Percentiles rank a stretch among this genome's conserved stretches.
Conservation (phyloP, 30 jellyfish, hydroid and myxozoan species). For the Turritopsis dohrnii region DNA sequence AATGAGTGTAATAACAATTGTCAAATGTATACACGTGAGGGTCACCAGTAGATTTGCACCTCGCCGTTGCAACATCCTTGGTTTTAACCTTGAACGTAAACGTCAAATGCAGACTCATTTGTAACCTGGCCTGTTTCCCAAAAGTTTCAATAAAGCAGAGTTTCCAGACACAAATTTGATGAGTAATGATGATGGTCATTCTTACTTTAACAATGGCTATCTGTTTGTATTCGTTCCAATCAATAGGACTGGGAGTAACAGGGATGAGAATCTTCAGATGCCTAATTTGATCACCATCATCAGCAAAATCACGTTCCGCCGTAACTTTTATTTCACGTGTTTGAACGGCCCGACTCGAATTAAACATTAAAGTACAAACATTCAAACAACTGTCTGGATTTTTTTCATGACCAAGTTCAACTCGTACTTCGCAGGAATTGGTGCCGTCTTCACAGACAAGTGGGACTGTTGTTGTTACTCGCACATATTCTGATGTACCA, state of each 20-base stretch:
- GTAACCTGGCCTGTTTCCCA: no score
- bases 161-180: no score
- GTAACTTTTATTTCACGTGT: neutral
- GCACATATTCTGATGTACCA: constrained; percentile 41
- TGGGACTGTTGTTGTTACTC: constrained; percentile 52
- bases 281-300: constrained; percentile 4
- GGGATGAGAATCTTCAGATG: neutral
- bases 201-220: constrained; percentile 62
- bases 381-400: constrained; percentile 16
- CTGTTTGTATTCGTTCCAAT: constrained; percentile 55
- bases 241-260: constrained; percentile 55
- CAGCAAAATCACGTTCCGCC: neutral
- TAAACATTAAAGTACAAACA: neutral
- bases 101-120: no score
- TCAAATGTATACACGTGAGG: constrained; percentile 72
- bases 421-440: constrained; percentile 34
- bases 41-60: constrained; percentile 77
- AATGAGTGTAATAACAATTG: constrained; percentile 56
- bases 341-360: neutral
- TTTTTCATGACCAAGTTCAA: constrained; percentile 62
- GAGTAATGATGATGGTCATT: no score
- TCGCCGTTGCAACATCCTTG: constrained; percentile 57
- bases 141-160: no score
- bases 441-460: constrained; percentile 39
- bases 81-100: constrained; percentile 44